Conservation (phyloP, 2,797 vertebrate species). For the Epinephelus malabaricus region DNA sequence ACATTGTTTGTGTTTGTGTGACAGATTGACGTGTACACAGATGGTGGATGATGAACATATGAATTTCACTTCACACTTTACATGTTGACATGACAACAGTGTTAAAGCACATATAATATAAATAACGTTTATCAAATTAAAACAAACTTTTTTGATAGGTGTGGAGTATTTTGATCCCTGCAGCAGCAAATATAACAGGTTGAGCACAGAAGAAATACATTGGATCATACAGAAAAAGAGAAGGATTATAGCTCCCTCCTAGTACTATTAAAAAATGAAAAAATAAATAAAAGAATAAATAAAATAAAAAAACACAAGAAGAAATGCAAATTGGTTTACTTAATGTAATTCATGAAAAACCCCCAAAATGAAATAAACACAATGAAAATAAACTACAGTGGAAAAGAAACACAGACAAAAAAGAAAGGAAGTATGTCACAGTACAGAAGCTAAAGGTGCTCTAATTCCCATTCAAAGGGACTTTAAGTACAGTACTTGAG, state of each 20-base stretch:
- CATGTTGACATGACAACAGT: constrained; percentile 56
- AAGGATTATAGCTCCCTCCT: background rate
- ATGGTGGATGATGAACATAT: constrained; percentile 70
- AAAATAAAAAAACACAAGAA: too few species aligned
- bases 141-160: constrained; percentile 35
- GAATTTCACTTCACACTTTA: constrained; percentile 70
- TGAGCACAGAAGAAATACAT: background rate
- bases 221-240: background rate
- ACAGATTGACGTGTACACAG: constrained; percentile 72
- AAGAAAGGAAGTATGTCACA: too few species aligned
- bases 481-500: too few species aligned
- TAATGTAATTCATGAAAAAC: too few species aligned
- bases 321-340: too few species aligned
- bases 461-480: too few species aligned
- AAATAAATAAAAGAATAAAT: too few species aligned
- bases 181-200: background rate
- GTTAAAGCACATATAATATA: constrained; percentile 42
- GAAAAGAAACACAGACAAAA: too few species aligned
- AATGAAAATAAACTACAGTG: too few species aligned
- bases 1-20: constrained; percentile 43
- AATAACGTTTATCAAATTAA: constrained; percentile 4
- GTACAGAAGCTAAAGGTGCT: too few species aligned
- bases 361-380: too few species aligned
- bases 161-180: background rate
- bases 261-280: too few species aligned